Evolutionary conservation across 2,888 invertebrate species (phyloP).

Genomic region (Torymus auratus): DNA sequence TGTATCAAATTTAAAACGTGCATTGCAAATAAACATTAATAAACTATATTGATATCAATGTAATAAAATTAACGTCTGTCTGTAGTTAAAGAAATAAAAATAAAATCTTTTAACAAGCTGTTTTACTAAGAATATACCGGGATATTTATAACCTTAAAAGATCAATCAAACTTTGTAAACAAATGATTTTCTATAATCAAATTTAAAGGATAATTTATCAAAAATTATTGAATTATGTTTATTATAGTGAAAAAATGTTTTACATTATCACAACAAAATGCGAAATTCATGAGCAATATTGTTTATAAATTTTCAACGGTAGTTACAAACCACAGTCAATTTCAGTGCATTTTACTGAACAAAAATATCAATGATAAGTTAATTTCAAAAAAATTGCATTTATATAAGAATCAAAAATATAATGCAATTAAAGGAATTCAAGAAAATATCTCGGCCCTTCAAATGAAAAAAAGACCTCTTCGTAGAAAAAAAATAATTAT

Average conservation of each 20-base stretch:
- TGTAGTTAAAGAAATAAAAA: neutral
- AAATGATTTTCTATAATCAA: conserved; percentile 25
- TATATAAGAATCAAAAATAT: neutral
- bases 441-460: conserved; percentile 71
- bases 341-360: neutral
- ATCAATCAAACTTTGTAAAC: conserved; percentile 12
- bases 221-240: conserved; percentile 25
- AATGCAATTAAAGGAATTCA: conserved; percentile 60
- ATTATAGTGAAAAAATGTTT: conserved; percentile 4
- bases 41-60: too few species aligned
- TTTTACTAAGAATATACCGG: too few species aligned
- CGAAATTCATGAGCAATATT: neutral
- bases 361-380: neutral
- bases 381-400: neutral
- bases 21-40: too few species aligned
- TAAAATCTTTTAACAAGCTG: too few species aligned
- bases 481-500: conserved; percentile 78
- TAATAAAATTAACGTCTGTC: too few species aligned
- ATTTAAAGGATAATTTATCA: neutral
- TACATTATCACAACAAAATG: neutral
- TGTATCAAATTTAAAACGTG: too few species aligned
- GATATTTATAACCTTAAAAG: conserved; percentile 3
- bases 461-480: conserved; percentile 78
- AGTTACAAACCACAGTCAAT: neutral
- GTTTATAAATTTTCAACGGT: conserved; percentile 5